Base-by-base conservation (phyloP, 2,113 vertebrate genomes). In the Indicator indicator region DNA sequence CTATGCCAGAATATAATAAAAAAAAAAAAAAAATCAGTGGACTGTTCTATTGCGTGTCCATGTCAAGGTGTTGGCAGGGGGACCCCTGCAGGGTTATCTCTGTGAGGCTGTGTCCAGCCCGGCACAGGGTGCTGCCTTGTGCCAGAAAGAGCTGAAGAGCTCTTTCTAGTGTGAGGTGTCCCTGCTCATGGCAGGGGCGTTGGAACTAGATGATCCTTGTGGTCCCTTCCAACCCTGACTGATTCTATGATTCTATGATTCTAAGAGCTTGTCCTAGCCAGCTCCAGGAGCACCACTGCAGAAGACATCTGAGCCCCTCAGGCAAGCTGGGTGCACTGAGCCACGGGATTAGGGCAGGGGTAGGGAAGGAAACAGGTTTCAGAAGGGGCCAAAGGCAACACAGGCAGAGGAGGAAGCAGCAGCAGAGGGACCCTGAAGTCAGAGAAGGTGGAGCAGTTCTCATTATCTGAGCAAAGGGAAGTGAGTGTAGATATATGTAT, bases 41-140 rank as follows among this genome's bases (percentile, higher is more conserved):
- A 26, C 18, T 11, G 4, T 6, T 70, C 7, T 27, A 63, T 9
- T 23, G 8, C 1, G 1, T 33, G n/a, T 50, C 48, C 42, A 11
- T 14, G 7, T 5, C 24, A 7, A 36, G 15, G 3, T 9, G 2
- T 1, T 62, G 33, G 5, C 8, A 27, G 4, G 1, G 1, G 13
- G 23, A 26, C 23, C 36, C 28, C 40, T 32, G 19, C 64, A 44
- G 64, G 27, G 18, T 30, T 5, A 28, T 11, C 42, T 48, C 30
- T 48, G 42, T 46, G 30, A n/a, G 42, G 5, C 62, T 27, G 36
- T 18, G 7, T 52, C 50, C 50, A 52, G 50, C 12, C 23, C 23
- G 24, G 23, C 23, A 24, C 50, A 52, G 12, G 12, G 23, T 23
- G 50, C 23, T 26, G 50, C 12, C 23, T 11, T 13, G 23, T 52